Evolutionary conservation across 2,113 vertebrate species (phyloP), one percentile per base, ranked within the genome.

Genomic region (Smithornis capensis): DNA sequence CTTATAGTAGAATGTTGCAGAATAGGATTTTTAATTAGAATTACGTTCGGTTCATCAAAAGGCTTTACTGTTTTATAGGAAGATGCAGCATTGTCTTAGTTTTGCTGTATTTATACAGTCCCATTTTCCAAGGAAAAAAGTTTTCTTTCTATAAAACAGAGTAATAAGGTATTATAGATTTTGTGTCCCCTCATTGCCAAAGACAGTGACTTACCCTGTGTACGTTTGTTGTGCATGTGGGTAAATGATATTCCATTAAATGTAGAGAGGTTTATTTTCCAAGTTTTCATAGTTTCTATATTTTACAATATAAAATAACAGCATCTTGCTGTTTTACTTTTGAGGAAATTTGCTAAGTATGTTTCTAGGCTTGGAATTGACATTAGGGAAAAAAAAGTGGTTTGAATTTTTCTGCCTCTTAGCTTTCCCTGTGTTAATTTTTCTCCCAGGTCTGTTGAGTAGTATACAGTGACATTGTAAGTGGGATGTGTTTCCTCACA

Each of bases 401-500:
- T 83, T 96, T 27, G 28, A 63, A 56, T 92, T 88, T 83, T 90
- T 77, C 60, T 65, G 59, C 57, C 64, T 85, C n/a, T 94, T 94
- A 93, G 44, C 44, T 53, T 95, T 93, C 78, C 81, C 74, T 96
- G 49, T 96, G 96, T 94, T 97, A 97, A 97, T 97, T 97, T 98
- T 97, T 97, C 95, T 97, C 77, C 83, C 69, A 94, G 78, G 95
- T 94, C 94, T 95, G 73, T 87, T 94, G 89, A 93, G 69, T 85
- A 83, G 76, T 79, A 47, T 78, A 68, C 88, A 95, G 59, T 97
- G 95, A 96, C 95, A 97, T 92, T 97, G 94, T 96, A 97, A 97
- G 96, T 89, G 83, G 97, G 95, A 89, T 97, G 96, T 96, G 95
- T 94, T 97, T 97, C 95, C 60, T 97, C 97, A 97, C 96, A 92